Percentiles rank a stretch among this genome's conserved stretches.
Evolutionary conservation across 1,140 invertebrate species (phyloP).

Genomic region (Diploscapter pachys): DNA sequence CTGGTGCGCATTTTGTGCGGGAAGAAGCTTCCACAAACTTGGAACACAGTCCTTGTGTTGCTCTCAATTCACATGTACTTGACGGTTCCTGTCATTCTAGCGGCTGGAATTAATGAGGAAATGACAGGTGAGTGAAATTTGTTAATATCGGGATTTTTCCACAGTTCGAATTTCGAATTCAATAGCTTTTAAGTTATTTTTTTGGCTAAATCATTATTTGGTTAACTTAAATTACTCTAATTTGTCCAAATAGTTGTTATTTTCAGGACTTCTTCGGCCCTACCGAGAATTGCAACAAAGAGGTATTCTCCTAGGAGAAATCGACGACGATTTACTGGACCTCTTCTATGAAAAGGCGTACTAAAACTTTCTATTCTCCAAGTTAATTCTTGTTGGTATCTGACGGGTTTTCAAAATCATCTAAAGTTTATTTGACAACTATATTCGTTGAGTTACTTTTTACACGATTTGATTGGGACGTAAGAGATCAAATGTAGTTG

Average conservation of each 20-base stretch:
- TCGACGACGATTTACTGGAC: conserved; percentile 35
- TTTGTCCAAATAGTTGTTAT: not conserved
- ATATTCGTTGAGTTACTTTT: too few relatives aligned
- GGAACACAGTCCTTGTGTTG: conserved; percentile 35
- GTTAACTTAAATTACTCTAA: not conserved
- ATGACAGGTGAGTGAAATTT: not conserved
- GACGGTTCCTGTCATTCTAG: conserved; percentile 31
- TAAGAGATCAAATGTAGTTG: too few relatives aligned
- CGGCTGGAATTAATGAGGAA: conserved; percentile 16
- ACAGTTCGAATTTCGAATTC: too few relatives aligned
- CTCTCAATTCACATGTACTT: conserved; percentile 38
- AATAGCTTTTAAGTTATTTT: not conserved
- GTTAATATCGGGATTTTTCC: not conserved
- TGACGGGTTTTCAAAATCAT: too few relatives aligned
- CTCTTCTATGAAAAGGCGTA: conserved; percentile 25
- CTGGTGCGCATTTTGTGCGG: conserved; percentile 26
- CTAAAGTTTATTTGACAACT: too few relatives aligned
- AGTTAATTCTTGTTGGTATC: too few relatives aligned
- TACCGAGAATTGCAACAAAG: conserved; percentile 33
- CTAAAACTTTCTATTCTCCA: too few relatives aligned
- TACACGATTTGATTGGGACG: too few relatives aligned
- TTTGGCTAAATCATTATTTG: not conserved
- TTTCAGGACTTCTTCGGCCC: conserved; percentile 32
- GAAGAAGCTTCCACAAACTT: conserved; percentile 31
- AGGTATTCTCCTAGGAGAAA: conserved; percentile 32